Conservation (phyloP, 2,113 vertebrate species). For the human region GRCh38 chr19:44926501-44927000, state of each 20-base stretch:
- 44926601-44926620: too few species aligned
- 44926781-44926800: accelerated
- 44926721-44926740: background rate
- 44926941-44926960: background rate
- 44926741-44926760: background rate
- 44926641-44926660: background rate
- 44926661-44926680: too few species aligned
- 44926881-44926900: background rate
- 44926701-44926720: background rate
- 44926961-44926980: slow-evolving; percentile 1
- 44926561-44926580: background rate
- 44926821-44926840: background rate
- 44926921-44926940: background rate
- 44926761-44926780: slow-evolving; percentile 23
- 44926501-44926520: background rate
- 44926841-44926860: background rate
- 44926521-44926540: background rate
- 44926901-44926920: too few species aligned
- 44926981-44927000: slow-evolving; percentile 12
- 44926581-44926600: background rate
- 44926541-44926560: background rate
- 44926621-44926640: background rate
- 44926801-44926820: background rate
- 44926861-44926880: too few species aligned
- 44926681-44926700: background rate